These are phyloP conservation scores for Sitta europaea DNA, from an alignment of 2,113 vertebrate species.

Conservation along the genomic window DNA sequence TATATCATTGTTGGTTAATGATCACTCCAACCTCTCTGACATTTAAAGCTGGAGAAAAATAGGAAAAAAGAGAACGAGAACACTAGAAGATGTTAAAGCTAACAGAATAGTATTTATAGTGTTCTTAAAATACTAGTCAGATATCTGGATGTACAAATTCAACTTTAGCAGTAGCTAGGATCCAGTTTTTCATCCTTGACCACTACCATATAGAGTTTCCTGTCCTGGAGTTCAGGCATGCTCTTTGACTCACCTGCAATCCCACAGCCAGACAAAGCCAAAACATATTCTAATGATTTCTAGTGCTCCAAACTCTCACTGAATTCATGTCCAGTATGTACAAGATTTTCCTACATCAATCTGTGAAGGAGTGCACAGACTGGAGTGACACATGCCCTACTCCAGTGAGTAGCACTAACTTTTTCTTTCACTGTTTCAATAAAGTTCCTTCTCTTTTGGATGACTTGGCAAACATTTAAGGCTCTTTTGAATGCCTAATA, in stretches of 20 bases:
- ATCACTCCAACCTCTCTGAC: neutral
- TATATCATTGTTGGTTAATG: neutral
- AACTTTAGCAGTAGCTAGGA: neutral
- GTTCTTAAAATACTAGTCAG: neutral
- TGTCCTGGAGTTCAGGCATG: neutral
- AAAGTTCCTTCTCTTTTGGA: neutral
- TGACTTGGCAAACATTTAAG: neutral
- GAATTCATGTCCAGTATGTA: neutral
- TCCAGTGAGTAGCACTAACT: neutral
- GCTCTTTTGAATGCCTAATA: neutral
- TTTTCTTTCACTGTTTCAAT: neutral
- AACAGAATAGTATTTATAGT: neutral
- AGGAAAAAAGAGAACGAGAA: neutral
- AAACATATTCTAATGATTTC: neutral
- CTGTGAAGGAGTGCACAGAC: neutral
- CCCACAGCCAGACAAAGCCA: neutral
- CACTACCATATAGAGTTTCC: neutral
- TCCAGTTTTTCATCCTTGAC: neutral
- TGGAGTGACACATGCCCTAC: neutral
- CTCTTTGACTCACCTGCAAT: neutral
- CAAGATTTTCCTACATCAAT: neutral
- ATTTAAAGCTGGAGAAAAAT: neutral
- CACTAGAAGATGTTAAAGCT: neutral
- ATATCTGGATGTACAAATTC: neutral
- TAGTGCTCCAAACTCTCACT: neutral